These are phyloP conservation scores for Apocheima hispidaria DNA, from an alignment of 2,888 invertebrate species.

Conservation along the genomic window DNA sequence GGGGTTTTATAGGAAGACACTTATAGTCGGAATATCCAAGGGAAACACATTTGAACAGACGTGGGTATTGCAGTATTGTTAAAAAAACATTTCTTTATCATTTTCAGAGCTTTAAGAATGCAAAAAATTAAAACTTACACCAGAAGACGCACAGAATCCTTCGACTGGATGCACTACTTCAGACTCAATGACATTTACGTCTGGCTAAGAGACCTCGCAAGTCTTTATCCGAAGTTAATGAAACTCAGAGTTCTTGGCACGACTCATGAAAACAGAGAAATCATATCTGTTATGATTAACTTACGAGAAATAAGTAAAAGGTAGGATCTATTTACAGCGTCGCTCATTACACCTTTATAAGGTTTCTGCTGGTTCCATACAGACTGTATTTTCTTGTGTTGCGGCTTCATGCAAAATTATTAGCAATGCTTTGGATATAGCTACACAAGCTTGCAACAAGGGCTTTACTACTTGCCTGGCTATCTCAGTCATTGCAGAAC, in stretches of 20 bases:
- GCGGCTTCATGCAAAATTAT: no score
- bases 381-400: no score
- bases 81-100: background rate
- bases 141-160: slow-evolving; percentile 65
- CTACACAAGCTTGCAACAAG: no score
- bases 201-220: slow-evolving; percentile 83
- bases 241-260: slow-evolving; percentile 67
- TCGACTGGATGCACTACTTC: slow-evolving; percentile 86
- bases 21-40: no score
- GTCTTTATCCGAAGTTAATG: slow-evolving; percentile 71
- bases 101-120: slow-evolving; percentile 55
- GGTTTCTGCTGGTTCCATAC: no score
- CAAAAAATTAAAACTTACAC: slow-evolving; percentile 69
- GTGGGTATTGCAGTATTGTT: no score
- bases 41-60: background rate
- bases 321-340: background rate
- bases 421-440: no score
- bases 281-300: slow-evolving; percentile 59
- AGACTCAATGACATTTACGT: slow-evolving; percentile 85
- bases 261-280: slow-evolving; percentile 69
- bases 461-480: no score
- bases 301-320: background rate
- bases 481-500: no score
- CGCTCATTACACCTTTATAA: no score
- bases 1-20: no score